Conservation (phyloP, 2,888 invertebrate genomes). For the Bimastos eiseni region DNA sequence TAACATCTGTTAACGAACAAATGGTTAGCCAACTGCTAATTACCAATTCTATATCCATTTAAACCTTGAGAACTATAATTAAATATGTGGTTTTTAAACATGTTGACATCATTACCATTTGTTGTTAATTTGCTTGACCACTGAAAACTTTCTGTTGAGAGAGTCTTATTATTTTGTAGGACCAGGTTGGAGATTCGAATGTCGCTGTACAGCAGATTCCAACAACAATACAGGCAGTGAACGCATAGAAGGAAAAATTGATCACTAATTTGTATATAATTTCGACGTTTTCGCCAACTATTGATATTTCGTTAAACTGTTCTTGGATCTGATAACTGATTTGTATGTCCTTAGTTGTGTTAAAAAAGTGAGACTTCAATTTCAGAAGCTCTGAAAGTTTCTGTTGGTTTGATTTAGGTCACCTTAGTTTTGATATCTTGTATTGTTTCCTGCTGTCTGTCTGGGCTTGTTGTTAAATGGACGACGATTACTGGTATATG, state of each 20-base stretch:
- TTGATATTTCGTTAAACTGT: neutral
- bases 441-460: neutral
- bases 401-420: neutral
- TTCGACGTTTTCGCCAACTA: neutral
- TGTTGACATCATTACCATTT: neutral
- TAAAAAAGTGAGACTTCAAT: neutral
- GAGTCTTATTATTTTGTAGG: neutral
- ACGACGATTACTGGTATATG: neutral
- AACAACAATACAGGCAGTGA: neutral
- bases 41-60: neutral
- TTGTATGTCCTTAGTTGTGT: neutral
- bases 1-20: neutral
- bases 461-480: neutral
- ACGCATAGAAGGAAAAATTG: neutral
- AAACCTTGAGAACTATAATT: neutral
- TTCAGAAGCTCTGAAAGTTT: neutral
- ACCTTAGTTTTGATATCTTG: neutral
- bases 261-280: neutral
- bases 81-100: neutral
- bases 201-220: neutral
- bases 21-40: neutral
- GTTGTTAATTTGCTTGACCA: neutral
- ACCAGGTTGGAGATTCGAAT: neutral
- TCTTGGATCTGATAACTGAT: conserved; percentile 3
- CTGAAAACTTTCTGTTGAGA: neutral